Evolutionary conservation across 2,797 vertebrate genomes (phyloP).

Genomic region (Momotus momota): DNA sequence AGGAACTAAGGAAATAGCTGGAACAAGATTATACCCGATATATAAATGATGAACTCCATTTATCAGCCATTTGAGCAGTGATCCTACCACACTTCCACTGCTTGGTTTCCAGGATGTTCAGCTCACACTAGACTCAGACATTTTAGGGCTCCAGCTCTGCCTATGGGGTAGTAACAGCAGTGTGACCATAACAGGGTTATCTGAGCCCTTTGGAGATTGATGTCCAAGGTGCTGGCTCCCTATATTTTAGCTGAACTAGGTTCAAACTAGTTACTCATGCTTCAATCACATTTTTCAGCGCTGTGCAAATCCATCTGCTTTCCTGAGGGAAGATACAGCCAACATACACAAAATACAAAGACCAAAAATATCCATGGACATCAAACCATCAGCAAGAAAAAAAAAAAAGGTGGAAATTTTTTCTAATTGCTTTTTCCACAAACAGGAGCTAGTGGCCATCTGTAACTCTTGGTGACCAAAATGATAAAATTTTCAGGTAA

Average conservation of each 20-base stretch:
- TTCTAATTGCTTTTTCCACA: not conserved
- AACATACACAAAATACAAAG: not conserved
- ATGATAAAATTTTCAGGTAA: not conserved
- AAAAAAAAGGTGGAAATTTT: not conserved
- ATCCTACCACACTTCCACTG: not conserved
- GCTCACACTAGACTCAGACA: not conserved
- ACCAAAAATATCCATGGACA: not conserved
- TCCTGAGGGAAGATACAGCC: not conserved
- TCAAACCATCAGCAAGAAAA: not conserved
- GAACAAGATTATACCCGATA: not conserved
- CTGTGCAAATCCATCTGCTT: not conserved
- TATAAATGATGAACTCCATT: not conserved
- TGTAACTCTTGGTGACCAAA: not conserved
- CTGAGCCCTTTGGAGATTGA: not conserved
- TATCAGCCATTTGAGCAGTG: not conserved
- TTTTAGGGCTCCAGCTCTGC: not conserved
- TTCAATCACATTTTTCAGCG: not conserved
- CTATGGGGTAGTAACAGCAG: not conserved
- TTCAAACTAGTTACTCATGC: not conserved
- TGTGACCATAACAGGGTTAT: accelerated
- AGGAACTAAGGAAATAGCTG: not conserved
- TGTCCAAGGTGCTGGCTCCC: not conserved
- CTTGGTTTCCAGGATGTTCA: accelerated
- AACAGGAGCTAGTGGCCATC: not conserved
- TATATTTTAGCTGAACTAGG: not conserved